phyloP scores from a whole-genome alignment of 2,113 vertebrate genomes.

The Saccopteryx leptura region DNA sequence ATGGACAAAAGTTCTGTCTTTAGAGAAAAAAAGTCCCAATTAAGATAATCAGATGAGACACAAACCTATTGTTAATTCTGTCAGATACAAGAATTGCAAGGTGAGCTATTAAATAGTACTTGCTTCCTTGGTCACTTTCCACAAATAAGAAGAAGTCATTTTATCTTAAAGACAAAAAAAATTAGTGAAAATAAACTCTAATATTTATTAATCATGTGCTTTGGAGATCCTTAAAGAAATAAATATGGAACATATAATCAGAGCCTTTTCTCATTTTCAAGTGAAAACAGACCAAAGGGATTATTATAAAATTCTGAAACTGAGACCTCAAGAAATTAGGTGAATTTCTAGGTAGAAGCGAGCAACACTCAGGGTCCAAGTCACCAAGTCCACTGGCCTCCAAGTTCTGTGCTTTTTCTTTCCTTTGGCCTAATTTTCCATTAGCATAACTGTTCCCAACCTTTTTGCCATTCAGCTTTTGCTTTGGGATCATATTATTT shows the following conservation, averaged over 20 bases:
- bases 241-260: not conserved
- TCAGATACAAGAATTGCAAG: not conserved
- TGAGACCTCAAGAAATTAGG: not conserved
- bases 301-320: not conserved
- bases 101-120: not conserved
- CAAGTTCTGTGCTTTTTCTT: constrained; percentile 53
- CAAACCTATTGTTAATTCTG: not conserved
- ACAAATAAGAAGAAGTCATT: constrained; percentile 4
- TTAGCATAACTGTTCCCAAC: constrained; percentile 41
- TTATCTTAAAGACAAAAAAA: not conserved
- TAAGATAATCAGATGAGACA: not conserved
- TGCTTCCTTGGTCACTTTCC: not conserved
- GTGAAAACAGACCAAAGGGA: not conserved
- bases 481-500: constrained; percentile 65
- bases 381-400: not conserved
- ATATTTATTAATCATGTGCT: not conserved
- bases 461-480: constrained; percentile 58
- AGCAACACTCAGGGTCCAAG: not conserved
- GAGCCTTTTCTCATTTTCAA: constrained; percentile 1
- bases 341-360: not conserved
- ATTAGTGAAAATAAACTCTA: not conserved
- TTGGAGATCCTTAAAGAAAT: not conserved
- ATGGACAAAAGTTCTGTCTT: constrained; percentile 4
- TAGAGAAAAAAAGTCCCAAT: constrained; percentile 42
- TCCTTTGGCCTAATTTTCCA: constrained; percentile 68